These are phyloP conservation scores for Sceloporus undulatus DNA, from an alignment of 2,113 vertebrate species.

Conservation along the genomic window DNA sequence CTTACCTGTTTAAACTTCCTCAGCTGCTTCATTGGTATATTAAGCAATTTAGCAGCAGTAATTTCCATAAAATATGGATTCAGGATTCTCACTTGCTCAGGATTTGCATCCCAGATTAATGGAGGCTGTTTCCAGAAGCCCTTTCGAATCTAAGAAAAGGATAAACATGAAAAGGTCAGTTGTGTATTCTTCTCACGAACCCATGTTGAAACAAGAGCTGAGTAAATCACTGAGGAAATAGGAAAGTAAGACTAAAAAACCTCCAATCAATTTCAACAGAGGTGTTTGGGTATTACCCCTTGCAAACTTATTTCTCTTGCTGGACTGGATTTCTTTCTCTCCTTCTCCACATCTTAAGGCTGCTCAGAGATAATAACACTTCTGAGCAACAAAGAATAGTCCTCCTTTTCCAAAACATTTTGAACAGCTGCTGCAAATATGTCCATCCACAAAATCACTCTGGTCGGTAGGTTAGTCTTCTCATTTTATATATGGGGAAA, in stretches of 20 bases:
- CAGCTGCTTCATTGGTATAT: slow-evolving; percentile 79
- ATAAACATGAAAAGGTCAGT: not conserved
- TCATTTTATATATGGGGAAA: not conserved
- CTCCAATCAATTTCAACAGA: not conserved
- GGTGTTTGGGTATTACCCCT: not conserved
- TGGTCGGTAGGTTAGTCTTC: not conserved
- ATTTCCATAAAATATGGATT: slow-evolving; percentile 91
- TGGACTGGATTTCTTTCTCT: not conserved
- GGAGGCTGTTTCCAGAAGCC: slow-evolving; percentile 96
- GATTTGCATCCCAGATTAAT: slow-evolving; percentile 87
- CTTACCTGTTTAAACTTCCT: slow-evolving; percentile 84
- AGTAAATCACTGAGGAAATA: not conserved
- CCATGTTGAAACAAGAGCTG: not conserved
- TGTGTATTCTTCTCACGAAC: not conserved
- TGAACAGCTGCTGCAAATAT: too few relatives aligned
- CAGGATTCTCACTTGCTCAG: slow-evolving; percentile 85
- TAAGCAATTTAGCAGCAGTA: slow-evolving; percentile 87
- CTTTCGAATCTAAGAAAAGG: slow-evolving; percentile 75
- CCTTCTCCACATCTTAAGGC: not conserved
- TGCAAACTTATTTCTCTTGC: not conserved
- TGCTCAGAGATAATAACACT: not conserved
- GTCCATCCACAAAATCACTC: not conserved
- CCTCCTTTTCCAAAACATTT: too few relatives aligned
- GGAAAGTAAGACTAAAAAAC: not conserved
- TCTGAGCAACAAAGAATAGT: too few relatives aligned